Evolutionary conservation across 2,113 vertebrate genomes (phyloP), one percentile per base, ranked within the genome.

Genomic region (Pyxicephalus adspersus): DNA sequence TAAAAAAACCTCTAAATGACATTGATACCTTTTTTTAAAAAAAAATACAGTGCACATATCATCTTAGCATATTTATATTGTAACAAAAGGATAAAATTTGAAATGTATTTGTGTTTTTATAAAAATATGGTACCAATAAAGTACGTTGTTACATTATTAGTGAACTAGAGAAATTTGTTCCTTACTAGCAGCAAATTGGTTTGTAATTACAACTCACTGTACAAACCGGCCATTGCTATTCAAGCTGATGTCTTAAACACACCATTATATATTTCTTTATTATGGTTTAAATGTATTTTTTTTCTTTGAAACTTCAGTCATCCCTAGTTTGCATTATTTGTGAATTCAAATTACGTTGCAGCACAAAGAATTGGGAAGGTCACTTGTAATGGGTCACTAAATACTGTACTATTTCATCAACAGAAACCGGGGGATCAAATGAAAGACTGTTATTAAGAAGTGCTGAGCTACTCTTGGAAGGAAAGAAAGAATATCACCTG

Each of bases 401-500:
- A 72, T 74, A 26, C 45, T 65, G 58, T 26, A 31, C 51, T 50
- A 45, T 75, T 65, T 66, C 54, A 65, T 65, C 45, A 74, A 73
- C 26, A 64, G 71, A n/a, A 66, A 66, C 34, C 38, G 20, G 61
- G 38, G 52, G 68, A 74, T 72, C 51, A 38, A 72, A 81, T 81
- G 79, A 81, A 81, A 34, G 63, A 52, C 51, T 28, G 45, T 81
- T 81, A 73, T 73, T 81, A 81, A 55, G 45, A 81, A 73, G 79
- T 81, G 68, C 60, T 81, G 79, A 81, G 68, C 64, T 64, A 29
- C 23, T 63, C 64, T 63, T 65, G 31, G 70, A 82, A 65, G 54
- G 45, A 73, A 45, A 81, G 68, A 65, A 81, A 74, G 58, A 34
- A 38, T 74, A 31, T 73, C 79, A 81, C 79, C 80, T 82, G 80